Conservation (phyloP, 2,888 invertebrate species). For the Antheraea yamamai region DNA sequence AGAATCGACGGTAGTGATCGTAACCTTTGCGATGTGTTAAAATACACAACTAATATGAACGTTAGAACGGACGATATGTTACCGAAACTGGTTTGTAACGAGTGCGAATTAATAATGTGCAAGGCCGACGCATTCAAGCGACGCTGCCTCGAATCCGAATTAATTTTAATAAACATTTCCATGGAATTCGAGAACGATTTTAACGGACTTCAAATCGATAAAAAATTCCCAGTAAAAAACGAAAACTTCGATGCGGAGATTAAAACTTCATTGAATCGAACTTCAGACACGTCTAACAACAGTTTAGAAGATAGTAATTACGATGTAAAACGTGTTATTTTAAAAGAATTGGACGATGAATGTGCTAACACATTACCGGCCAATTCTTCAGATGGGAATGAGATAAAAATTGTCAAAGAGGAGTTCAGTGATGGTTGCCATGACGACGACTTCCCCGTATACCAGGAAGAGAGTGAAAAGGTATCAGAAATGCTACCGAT, state of each 20-base stretch:
- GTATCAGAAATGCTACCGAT: constrained; percentile 23
- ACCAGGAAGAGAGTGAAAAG: constrained; percentile 12
- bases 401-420: constrained; percentile 16
- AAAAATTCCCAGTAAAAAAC: constrained; percentile 28
- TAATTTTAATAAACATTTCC: constrained; percentile 48
- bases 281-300: neutral
- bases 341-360: constrained; percentile 10
- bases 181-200: constrained; percentile 23
- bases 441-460: constrained; percentile 26
- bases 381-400: constrained; percentile 16
- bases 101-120: constrained; percentile 55
- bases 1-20: constrained; percentile 49
- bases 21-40: constrained; percentile 52
- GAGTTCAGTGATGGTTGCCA: constrained; percentile 30
- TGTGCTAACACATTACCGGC: constrained; percentile 7
- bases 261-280: constrained; percentile 23
- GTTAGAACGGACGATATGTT: constrained; percentile 51
- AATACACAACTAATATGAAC: constrained; percentile 55
- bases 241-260: constrained; percentile 17
- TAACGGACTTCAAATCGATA: constrained; percentile 5
- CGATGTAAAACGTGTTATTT: constrained; percentile 24
- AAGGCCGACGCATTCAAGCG: constrained; percentile 63
- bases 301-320: constrained; percentile 5
- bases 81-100: constrained; percentile 65
- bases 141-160: constrained; percentile 60